Evolutionary conservation across 2,888 invertebrate species (phyloP).

Genomic region (Microctonus brassicae): DNA sequence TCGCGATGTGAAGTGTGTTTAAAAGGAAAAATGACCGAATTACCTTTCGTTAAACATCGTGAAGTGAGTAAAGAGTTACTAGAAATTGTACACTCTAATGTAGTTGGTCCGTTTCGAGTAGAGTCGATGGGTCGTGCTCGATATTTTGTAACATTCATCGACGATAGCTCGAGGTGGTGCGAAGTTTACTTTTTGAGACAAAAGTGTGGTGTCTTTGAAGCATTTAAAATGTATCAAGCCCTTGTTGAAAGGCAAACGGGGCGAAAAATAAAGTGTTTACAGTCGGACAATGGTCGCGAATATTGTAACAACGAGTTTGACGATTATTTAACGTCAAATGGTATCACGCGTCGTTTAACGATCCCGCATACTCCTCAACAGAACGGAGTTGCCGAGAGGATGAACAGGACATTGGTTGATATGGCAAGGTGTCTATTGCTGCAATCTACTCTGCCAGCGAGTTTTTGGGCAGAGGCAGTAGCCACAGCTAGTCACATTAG

Average conservation of each 20-base stretch:
- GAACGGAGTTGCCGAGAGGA: conserved; percentile 53
- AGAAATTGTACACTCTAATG: no score
- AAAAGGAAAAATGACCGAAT: neutral
- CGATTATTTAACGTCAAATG: conserved; percentile 19
- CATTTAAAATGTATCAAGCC: conserved; percentile 35
- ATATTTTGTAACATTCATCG: conserved; percentile 25
- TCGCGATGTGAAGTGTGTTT: conserved; percentile 5
- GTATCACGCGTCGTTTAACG: conserved; percentile 46
- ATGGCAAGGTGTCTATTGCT: conserved; percentile 50
- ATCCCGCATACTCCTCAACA: conserved; percentile 50
- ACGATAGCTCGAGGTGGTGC: conserved; percentile 35
- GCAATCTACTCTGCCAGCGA: conserved; percentile 37
- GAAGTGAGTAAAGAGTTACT: neutral
- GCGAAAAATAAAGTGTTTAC: conserved; percentile 32
- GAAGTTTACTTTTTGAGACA: conserved; percentile 36
- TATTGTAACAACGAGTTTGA: no score
- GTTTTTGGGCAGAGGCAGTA: conserved; percentile 56
- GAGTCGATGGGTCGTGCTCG: conserved; percentile 13
- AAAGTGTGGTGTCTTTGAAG: conserved; percentile 36
- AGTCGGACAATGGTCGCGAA: conserved; percentile 39
- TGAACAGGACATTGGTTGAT: conserved; percentile 51
- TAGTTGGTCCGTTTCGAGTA: conserved; percentile 21
- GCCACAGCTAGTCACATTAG: conserved; percentile 46
- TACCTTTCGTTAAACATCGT: neutral
- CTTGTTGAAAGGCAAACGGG: conserved; percentile 37